Evolutionary conservation across 2,113 vertebrate species (phyloP).

Genomic region (Otocyon megalotis): DNA sequence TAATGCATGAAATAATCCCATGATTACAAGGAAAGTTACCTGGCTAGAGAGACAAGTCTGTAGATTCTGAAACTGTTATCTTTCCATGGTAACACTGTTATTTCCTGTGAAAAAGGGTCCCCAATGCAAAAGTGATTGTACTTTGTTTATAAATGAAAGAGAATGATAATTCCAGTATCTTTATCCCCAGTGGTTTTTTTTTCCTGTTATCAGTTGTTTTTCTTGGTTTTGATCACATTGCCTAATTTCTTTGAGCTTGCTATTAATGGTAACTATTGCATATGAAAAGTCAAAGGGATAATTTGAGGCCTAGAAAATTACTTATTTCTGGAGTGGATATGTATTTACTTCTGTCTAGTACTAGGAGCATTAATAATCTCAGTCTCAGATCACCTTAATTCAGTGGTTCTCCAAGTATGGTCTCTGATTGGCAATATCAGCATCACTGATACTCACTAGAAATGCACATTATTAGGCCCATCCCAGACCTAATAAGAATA

Average conservation of each 20-base stretch:
- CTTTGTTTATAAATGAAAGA: background rate
- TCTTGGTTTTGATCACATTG: background rate
- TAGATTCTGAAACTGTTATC: background rate
- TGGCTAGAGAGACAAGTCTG: background rate
- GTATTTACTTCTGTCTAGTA: background rate
- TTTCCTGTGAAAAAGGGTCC: background rate
- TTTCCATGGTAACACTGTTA: background rate
- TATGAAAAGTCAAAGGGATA: background rate
- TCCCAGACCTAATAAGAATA: background rate
- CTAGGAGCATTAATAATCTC: background rate
- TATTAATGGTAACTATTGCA: background rate
- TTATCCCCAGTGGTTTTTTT: background rate
- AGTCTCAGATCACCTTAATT: background rate
- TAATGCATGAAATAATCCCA: background rate
- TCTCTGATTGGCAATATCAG: background rate
- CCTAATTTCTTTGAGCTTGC: background rate
- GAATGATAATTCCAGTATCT: background rate
- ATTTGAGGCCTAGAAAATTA: background rate
- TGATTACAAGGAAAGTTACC: background rate
- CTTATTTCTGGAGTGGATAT: background rate
- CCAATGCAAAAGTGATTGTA: background rate
- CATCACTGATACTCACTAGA: background rate
- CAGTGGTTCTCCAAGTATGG: background rate
- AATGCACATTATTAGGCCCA: background rate
- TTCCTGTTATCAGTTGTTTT: background rate